These are phyloP conservation scores for Stichodactyla helianthus DNA, from an alignment of 64 coral and sea anemone species.

Conservation along the genomic window DNA sequence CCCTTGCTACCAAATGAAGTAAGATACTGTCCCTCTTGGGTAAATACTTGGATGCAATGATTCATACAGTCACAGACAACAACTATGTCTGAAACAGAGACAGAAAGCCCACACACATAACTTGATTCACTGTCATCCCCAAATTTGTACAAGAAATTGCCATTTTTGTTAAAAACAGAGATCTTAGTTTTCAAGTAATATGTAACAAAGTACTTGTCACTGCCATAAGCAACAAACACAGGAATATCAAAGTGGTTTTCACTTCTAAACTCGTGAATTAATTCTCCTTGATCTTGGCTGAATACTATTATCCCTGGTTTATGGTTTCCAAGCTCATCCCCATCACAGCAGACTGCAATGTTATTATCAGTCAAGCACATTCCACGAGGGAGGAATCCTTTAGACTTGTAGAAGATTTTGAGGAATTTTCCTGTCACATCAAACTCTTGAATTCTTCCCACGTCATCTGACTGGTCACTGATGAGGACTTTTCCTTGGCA, in stretches of 20 bases:
- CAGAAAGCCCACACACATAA: conserved; percentile 32
- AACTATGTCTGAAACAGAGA: conserved; percentile 32
- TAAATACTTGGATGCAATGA: conserved; percentile 61
- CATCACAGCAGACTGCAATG: neutral
- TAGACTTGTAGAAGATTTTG: neutral
- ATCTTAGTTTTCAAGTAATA: conserved; percentile 34
- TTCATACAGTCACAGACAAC: conserved; percentile 57
- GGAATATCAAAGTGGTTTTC: neutral
- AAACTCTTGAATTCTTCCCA: conserved; percentile 4
- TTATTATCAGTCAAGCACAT: neutral
- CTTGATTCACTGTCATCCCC: conserved; percentile 26
- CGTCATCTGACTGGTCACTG: neutral
- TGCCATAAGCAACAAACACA: neutral
- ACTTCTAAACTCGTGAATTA: neutral
- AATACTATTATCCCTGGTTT: neutral
- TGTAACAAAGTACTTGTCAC: conserved; percentile 38
- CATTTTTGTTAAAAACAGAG: conserved; percentile 50
- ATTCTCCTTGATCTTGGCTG: neutral
- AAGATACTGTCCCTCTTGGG: conserved; percentile 39
- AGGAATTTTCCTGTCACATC: neutral
- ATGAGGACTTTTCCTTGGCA: neutral
- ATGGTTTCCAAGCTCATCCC: neutral
- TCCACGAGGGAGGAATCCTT: neutral
- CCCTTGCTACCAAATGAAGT: conserved; percentile 55
- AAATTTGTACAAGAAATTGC: conserved; percentile 36